These are phyloP conservation scores for Melanargia galathea DNA, from an alignment of 2,888 invertebrate genomes.

Conservation along the genomic window DNA sequence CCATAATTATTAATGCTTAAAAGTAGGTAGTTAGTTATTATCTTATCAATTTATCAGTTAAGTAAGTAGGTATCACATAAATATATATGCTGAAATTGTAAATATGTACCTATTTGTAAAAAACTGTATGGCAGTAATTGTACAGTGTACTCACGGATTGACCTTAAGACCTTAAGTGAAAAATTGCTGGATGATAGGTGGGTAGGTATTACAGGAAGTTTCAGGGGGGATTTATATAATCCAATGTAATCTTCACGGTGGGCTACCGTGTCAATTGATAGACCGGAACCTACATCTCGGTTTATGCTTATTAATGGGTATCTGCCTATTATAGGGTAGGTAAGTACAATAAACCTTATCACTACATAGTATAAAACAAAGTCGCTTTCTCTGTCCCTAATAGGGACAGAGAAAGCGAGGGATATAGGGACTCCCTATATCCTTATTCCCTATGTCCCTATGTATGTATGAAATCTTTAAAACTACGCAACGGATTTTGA, in stretches of 20 bases:
- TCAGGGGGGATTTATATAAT: constrained; percentile 32
- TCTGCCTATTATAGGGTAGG: too few relatives aligned
- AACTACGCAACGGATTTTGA: too few relatives aligned
- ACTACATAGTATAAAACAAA: too few relatives aligned
- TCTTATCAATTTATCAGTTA: not conserved
- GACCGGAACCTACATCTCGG: not conserved
- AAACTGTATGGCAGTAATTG: not conserved
- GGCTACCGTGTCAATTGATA: not conserved
- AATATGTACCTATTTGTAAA: not conserved
- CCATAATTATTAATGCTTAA: not conserved
- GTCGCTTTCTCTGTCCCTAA: too few relatives aligned
- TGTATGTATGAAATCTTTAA: too few relatives aligned
- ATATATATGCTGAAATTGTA: not conserved
- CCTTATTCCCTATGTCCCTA: too few relatives aligned
- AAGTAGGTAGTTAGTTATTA: not conserved
- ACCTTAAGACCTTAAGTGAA: constrained; percentile 38
- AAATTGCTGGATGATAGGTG: constrained; percentile 34
- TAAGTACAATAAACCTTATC: too few relatives aligned
- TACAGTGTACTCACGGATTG: constrained; percentile 7
- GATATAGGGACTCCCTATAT: too few relatives aligned
- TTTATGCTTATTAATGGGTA: not conserved
- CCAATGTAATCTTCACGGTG: not conserved
- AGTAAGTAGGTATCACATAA: not conserved
- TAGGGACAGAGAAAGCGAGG: too few relatives aligned
- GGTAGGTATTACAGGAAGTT: constrained; percentile 27